phyloP scores from a whole-genome alignment of 2,797 vertebrate species.

The Crypturellus tataupa region DNA sequence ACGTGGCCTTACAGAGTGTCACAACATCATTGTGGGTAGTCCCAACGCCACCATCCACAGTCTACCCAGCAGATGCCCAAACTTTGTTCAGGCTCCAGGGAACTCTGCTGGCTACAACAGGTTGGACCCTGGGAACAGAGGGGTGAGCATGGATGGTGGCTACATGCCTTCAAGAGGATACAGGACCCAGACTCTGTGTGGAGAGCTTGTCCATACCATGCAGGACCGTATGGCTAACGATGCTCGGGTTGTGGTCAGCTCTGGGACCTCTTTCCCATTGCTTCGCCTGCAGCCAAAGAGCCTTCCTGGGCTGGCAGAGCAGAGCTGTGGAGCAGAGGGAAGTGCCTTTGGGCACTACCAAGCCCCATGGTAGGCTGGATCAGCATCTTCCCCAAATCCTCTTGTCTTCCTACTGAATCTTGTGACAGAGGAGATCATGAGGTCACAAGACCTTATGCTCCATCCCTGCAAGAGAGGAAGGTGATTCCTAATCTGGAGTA shows the following conservation, averaged over 20 bases:
- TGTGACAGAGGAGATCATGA: rapidly evolving
- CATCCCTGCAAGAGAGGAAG: neutral
- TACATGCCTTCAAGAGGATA: neutral
- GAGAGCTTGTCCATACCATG: neutral
- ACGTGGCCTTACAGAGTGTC: rapidly evolving
- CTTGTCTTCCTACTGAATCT: neutral
- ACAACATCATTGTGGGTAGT: neutral
- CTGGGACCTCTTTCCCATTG: neutral
- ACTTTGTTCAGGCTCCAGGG: neutral
- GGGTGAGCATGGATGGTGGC: neutral
- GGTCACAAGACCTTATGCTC: neutral
- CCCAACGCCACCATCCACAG: too few species aligned
- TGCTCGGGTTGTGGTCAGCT: neutral
- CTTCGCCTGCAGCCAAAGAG: rapidly evolving
- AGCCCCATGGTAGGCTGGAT: neutral
- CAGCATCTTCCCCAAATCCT: neutral
- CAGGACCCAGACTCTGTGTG: rapidly evolving
- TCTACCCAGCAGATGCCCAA: neutral
- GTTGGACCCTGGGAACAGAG: neutral
- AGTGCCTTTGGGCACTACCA: neutral
- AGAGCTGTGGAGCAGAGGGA: neutral
- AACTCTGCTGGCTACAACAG: neutral
- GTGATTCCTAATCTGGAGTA: neutral
- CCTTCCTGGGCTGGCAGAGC: neutral
- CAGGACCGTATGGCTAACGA: neutral